Evolutionary conservation across 2,888 invertebrate species (phyloP), one percentile per base, ranked within the genome.

Genomic region (Clunio marinus): DNA sequence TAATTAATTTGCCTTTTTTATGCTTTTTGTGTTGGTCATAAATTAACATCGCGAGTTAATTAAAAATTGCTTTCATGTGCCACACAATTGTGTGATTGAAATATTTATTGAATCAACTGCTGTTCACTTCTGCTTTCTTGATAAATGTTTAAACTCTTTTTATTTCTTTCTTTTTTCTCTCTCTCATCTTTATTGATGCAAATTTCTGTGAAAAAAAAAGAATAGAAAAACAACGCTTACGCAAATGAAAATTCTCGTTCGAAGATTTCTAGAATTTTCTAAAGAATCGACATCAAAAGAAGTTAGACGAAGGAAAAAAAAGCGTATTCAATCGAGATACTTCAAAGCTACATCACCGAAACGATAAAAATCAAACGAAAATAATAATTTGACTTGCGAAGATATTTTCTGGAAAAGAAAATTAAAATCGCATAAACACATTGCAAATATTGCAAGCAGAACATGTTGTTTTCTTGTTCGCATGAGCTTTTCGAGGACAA

Each of bases 401-500:
- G 13, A 13, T 17, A 45, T 7, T 17, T 51, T 51, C 51, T 8
- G 25, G 27, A 20, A 57, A 57, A 57, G 57, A 51, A 17, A 51
- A n/a, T n/a, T 22, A 51, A 32, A 32, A 5, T 32, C 5, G 35
- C 51, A 51, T 20, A 22, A 51, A 22, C 7, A 51, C 5, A 51
- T 51, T 51, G 51, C 51, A 27, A 68, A 68, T 25, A 28, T 66
- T 66, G 57, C 57, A 57, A 66, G 55, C 55, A 55, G 32, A 66
- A 66, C 66, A 66, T 66, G 66, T 65, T 65, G 27, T 37, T 65
- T 65, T 65, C 25, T 65, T 27, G 25, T 65, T 46, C 45, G 63
- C 46, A 32, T 32, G 66, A 66, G 66, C 51, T 66, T 66, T 55
- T 66, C 66, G 66, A 66, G 66, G 66, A 55, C 66, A 66, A 32